Percentiles rank a stretch among this genome's conserved stretches.
Evolutionary conservation across 2,888 invertebrate species (phyloP).

Genomic region (Conops quadrifasciatus): DNA sequence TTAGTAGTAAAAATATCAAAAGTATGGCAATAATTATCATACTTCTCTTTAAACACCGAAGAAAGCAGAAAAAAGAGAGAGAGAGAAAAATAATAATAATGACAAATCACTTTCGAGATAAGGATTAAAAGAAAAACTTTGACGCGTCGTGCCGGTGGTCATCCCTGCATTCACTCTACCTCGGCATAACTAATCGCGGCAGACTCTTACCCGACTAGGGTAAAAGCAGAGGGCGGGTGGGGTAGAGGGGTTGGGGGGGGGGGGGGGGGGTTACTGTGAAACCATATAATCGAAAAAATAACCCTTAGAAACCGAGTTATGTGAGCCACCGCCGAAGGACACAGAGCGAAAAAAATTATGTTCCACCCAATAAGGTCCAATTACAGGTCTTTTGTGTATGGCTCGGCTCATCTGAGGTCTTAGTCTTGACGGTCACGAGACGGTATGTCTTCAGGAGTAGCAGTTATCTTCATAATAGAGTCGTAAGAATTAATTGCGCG

Average conservation of each 20-base stretch:
- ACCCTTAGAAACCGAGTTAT: constrained; percentile 40
- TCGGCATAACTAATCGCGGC: constrained; percentile 60
- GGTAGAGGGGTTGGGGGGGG: too few relatives aligned
- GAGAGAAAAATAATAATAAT: constrained; percentile 51
- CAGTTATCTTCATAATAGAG: constrained; percentile 61
- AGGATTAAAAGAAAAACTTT: constrained; percentile 42
- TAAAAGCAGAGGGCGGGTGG: constrained; percentile 12
- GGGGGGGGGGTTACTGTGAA: too few relatives aligned
- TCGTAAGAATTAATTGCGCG: constrained; percentile 62
- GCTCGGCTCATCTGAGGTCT: constrained; percentile 32
- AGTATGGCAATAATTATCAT: too few relatives aligned
- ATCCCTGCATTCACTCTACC: constrained; percentile 39
- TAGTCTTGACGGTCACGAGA: constrained; percentile 13
- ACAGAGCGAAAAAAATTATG: neutral
- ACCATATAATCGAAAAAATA: constrained; percentile 31
- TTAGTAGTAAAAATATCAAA: too few relatives aligned
- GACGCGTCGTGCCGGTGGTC: constrained; percentile 30
- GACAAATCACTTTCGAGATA: constrained; percentile 62
- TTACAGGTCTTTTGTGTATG: constrained; percentile 56
- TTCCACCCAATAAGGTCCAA: constrained; percentile 41
- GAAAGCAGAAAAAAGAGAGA: too few relatives aligned
- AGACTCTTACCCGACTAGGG: constrained; percentile 55
- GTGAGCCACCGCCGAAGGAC: neutral
- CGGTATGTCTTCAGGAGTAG: constrained; percentile 23
- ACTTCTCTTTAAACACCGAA: neutral